A percentile compares a stretch with the other conserved stretches of the same genome.
Conservation (phyloP, 2,113 vertebrate species). For the Rhegmatorhina hoffmannsi region DNA sequence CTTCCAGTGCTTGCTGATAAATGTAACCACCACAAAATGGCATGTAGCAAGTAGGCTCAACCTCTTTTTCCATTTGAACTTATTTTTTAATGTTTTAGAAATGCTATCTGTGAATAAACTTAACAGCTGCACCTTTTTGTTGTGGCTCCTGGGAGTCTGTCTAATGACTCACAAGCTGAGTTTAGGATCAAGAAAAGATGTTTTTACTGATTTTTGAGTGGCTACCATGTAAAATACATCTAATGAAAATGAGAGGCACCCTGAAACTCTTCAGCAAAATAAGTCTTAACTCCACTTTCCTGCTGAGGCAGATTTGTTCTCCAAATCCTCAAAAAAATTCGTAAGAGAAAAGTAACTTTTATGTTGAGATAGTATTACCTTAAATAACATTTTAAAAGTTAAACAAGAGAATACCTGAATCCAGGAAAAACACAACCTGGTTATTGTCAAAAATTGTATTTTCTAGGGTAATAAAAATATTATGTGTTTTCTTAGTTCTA, state of each 20-base stretch:
- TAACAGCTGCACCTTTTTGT: background rate
- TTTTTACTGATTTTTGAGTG: background rate
- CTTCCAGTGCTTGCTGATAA: fast-evolving
- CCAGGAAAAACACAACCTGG: background rate
- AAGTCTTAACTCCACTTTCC: background rate
- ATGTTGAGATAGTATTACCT: background rate
- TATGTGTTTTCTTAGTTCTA: background rate
- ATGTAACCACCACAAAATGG: background rate
- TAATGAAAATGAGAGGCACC: background rate
- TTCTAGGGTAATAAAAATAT: background rate
- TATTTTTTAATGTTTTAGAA: background rate
- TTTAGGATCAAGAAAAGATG: background rate
- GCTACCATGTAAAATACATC: fast-evolving
- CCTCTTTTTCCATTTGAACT: background rate
- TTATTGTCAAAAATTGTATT: background rate
- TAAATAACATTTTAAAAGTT: background rate
- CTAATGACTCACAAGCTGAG: background rate
- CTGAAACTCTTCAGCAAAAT: background rate
- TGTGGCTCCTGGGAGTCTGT: background rate
- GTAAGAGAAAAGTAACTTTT: background rate
- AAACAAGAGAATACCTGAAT: background rate
- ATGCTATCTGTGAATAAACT: background rate
- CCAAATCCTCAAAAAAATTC: background rate
- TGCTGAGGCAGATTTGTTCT: background rate
- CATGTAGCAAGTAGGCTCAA: background rate